Base-by-base conservation (phyloP, 2,888 invertebrate species). In the Drosophila recens region DNA sequence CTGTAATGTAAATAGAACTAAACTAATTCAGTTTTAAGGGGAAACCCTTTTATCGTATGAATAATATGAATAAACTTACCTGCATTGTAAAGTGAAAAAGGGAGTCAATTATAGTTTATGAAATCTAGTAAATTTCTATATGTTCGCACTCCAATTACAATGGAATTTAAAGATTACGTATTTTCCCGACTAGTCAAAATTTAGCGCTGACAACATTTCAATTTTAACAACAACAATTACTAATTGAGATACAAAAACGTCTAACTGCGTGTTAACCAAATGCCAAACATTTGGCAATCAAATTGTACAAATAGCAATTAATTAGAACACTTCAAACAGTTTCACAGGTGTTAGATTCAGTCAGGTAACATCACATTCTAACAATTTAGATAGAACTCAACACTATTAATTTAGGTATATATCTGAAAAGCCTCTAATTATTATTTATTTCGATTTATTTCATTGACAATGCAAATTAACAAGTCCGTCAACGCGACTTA, bases 381-480 rank as follows among this genome's bases (percentile, higher is more conserved):
- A 13, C 36, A 51, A 79, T 75, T 75, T 27, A 10, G 42, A 15
- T 30, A 23, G 46, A 54, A 64, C 17, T 36, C 48, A 58, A 30
- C 42, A 40, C 10, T 30, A 8, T 8, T 38, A 23, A 23, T 23
- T 23, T 23, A 23, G 23, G 17, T 13, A 45, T 53, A 10, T 62
- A 17, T 13, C 48, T 8, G n/a, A 40, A 61, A 67, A 67, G 20
- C 53, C 64, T 58, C 51, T 62, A 71, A 73, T 74, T 68, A 66
- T 64, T 40, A 57, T 72, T 82, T 61, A 42, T 63, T 68, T 69
- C 56, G 51, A 59, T 75, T 80, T 58, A 59, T 75, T 80, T 58
- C 87, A 83, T 80, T 88, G 89, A 53, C 69, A 80, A 75, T 64
- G 17, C 54, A 51, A 84, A 84, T 89, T 84, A 79, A 66, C 75